A percentile compares a stretch with the other conserved stretches of the same genome.
phyloP scores from a whole-genome alignment of 37 sponge, comb jelly and placozoan genomes.

The Haliclona indistincta region DNA sequence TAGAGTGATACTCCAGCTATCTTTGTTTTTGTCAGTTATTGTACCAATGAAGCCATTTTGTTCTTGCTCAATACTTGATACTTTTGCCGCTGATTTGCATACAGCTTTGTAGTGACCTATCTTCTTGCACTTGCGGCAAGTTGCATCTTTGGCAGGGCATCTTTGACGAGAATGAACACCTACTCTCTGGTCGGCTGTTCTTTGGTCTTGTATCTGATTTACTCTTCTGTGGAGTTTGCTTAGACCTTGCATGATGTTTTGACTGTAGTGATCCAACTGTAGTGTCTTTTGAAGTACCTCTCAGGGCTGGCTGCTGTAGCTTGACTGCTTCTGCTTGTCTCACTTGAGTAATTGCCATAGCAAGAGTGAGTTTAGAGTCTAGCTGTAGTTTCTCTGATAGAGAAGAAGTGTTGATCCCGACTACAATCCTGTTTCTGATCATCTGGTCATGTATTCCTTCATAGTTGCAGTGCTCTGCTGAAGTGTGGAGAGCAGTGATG shows the following conservation, averaged over 20 bases:
- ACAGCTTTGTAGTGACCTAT: no score
- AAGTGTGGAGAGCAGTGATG: conserved; percentile 35
- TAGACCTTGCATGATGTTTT: background rate
- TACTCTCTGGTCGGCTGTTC: no score
- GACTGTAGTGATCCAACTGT: background rate
- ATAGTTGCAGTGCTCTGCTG: conserved; percentile 43
- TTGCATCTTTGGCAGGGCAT: conserved; percentile 16
- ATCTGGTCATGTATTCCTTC: conserved; percentile 32
- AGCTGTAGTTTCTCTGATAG: conserved; percentile 50
- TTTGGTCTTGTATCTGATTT: background rate
- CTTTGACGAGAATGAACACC: no score
- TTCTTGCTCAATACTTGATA: no score
- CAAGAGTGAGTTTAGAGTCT: background rate
- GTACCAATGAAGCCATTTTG: no score
- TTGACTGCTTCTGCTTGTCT: background rate
- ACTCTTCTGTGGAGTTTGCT: background rate
- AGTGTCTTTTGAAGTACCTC: no score
- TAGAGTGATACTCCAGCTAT: no score
- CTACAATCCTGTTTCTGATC: no score
- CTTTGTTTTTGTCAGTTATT: no score
- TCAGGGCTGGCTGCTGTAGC: no score
- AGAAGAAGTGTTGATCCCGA: conserved; percentile 15
- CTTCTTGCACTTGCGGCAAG: conserved; percentile 28
- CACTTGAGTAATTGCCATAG: background rate
- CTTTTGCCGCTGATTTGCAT: no score